These are phyloP conservation scores for Myrmecophaga tridactyla DNA, from an alignment of 2,113 vertebrate genomes.

Conservation along the genomic window DNA sequence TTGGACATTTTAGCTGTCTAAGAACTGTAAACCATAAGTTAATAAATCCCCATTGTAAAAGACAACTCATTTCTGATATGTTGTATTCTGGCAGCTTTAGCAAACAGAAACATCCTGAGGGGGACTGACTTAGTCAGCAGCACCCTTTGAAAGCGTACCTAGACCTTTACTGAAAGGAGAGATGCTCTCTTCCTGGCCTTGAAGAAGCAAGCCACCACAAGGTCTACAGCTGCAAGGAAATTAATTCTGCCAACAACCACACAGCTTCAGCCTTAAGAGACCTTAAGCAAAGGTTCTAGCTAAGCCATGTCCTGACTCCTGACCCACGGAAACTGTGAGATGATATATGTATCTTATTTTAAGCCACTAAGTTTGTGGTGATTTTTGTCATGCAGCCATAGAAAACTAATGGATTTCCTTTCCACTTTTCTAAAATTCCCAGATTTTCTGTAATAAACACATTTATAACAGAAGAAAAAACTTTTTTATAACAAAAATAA, in stretches of 20 bases:
- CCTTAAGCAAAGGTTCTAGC: background rate
- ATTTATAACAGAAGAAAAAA: conserved; percentile 5
- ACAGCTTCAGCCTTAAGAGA: background rate
- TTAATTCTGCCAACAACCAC: background rate
- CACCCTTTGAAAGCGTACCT: background rate
- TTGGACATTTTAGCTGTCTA: no score
- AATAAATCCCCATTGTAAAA: no score
- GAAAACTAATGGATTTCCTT: background rate
- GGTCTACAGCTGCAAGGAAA: background rate
- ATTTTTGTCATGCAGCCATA: background rate
- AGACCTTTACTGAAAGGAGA: background rate
- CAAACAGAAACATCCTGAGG: no score
- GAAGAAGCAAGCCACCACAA: background rate
- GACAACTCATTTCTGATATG: no score
- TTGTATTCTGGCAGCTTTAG: no score
- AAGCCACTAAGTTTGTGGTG: background rate
- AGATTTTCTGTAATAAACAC: background rate
- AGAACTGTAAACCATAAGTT: no score
- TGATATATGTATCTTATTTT: background rate
- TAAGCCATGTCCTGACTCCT: background rate
- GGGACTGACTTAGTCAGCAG: background rate
- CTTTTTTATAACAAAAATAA: background rate
- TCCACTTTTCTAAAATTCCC: background rate
- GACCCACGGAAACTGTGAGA: no score
- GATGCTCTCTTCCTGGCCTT: background rate